Evolutionary conservation across 2,113 vertebrate species (phyloP).

Genomic region (Setophaga coronata): DNA sequence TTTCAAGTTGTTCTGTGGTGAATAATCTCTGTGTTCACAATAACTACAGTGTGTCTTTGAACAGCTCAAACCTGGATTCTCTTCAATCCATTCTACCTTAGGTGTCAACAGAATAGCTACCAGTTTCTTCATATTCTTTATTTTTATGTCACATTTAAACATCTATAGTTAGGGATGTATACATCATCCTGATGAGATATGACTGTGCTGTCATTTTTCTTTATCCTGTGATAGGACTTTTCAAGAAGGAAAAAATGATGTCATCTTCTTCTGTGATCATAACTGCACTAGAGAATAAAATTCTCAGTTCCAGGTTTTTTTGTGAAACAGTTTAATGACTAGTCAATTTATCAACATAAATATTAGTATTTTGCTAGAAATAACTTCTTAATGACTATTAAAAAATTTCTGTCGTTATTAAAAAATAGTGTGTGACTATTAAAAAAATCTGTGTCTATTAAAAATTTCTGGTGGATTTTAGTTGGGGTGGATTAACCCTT

Average conservation of each 20-base stretch:
- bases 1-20: neutral
- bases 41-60: neutral
- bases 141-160: neutral
- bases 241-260: neutral
- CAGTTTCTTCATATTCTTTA: neutral
- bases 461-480: neutral
- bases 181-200: neutral
- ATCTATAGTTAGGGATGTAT: neutral
- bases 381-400: neutral
- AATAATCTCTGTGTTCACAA: neutral
- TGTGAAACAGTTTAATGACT: neutral
- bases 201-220: neutral
- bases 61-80: neutral
- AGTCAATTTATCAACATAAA: neutral
- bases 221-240: neutral
- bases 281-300: neutral
- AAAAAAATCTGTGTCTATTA: neutral
- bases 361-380: neutral
- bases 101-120: neutral
- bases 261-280: neutral
- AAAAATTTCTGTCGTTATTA: neutral
- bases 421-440: neutral
- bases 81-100: neutral
- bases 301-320: neutral
- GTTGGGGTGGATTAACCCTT: neutral